A percentile compares a stretch with the other conserved stretches of the same genome.
phyloP scores from a whole-genome alignment of 2,113 vertebrate genomes.

The Acrocephalus kingi region DNA sequence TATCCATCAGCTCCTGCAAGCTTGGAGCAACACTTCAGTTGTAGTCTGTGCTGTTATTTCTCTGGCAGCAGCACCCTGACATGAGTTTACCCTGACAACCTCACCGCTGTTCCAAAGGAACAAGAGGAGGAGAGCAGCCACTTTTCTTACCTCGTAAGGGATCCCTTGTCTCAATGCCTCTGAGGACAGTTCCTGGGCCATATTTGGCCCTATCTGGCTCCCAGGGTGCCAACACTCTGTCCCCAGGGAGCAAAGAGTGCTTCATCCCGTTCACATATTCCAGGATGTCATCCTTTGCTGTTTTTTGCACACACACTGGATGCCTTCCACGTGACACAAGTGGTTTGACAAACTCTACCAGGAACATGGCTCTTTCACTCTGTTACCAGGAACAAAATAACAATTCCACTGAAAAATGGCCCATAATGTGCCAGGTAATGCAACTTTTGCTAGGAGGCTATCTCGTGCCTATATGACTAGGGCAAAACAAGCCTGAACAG shows the following conservation, averaged over 20 bases:
- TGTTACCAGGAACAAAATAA: constrained; percentile 55
- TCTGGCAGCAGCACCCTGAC: background rate
- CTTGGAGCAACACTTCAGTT: background rate
- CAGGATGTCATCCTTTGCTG: constrained; percentile 77
- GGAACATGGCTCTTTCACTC: constrained; percentile 71
- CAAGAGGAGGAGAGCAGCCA: background rate
- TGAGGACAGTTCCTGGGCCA: constrained; percentile 81
- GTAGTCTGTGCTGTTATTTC: background rate
- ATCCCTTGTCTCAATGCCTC: constrained; percentile 69
- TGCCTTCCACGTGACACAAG: background rate
- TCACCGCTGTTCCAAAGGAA: background rate
- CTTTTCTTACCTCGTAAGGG: constrained; percentile 71
- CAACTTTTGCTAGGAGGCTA: background rate
- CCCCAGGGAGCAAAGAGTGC: constrained; percentile 73
- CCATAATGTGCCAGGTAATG: background rate
- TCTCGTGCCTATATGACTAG: background rate
- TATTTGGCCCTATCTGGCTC: constrained; percentile 73
- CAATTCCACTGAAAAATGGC: background rate
- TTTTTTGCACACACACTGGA: constrained; percentile 51
- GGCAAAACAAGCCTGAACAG: background rate
- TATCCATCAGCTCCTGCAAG: background rate
- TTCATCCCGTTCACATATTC: constrained; percentile 57
- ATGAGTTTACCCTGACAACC: background rate
- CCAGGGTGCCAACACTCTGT: constrained; percentile 87
- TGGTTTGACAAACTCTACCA: constrained; percentile 79